Conservation (phyloP, 2,113 vertebrate species). For the Taurulus bubalis region DNA sequence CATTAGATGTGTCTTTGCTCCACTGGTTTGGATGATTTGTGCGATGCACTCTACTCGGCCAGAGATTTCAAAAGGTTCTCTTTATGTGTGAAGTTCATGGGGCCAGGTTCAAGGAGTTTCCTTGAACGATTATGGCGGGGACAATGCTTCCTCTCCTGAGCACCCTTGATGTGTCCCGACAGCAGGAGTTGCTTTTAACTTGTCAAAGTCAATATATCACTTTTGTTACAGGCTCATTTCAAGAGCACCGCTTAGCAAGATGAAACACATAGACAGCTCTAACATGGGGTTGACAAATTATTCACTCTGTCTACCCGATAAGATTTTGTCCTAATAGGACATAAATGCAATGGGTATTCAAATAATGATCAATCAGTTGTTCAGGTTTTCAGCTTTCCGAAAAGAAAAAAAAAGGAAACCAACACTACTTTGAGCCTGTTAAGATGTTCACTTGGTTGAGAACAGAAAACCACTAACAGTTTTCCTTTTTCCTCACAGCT, state of each 20-base stretch:
- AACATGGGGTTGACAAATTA: background rate
- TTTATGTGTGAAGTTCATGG: slow-evolving; percentile 25
- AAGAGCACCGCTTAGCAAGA: slow-evolving; percentile 5
- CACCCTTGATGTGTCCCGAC: background rate
- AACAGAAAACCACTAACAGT: background rate
- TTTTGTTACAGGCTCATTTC: slow-evolving; percentile 14
- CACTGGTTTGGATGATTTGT: slow-evolving; percentile 36
- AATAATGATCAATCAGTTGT: background rate
- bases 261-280: background rate
- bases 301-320: background rate
- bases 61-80: slow-evolving; percentile 14
- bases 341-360: background rate
- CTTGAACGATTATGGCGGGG: background rate
- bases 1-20: slow-evolving; percentile 31
- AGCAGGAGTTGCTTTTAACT: slow-evolving; percentile 39
- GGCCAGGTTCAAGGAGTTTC: slow-evolving; percentile 37
- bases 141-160: slow-evolving; percentile 11
- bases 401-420: background rate
- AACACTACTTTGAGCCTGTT: background rate
- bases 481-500: background rate
- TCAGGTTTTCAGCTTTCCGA: background rate
- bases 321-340: background rate
- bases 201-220: slow-evolving; percentile 45
- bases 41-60: background rate
- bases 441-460: background rate